Conservation (phyloP, 2,888 invertebrate genomes). For the Athetis lepigone region DNA sequence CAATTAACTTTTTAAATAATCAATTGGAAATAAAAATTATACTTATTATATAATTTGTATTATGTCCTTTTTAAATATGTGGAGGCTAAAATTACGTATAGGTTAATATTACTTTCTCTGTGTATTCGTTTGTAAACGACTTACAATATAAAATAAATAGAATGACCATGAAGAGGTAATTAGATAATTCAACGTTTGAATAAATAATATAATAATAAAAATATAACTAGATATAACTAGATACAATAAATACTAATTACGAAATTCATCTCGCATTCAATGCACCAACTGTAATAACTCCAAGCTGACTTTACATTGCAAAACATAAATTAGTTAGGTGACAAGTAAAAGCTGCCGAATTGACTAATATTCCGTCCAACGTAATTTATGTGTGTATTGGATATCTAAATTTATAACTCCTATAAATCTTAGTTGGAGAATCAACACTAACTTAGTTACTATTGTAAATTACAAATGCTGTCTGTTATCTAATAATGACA, state of each 20-base stretch:
- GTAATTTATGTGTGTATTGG: slow-evolving; percentile 19
- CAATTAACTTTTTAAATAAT: too few relatives aligned
- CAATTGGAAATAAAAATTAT: too few relatives aligned
- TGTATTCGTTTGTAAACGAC: too few relatives aligned
- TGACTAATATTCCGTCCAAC: slow-evolving; percentile 3
- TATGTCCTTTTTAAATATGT: too few relatives aligned
- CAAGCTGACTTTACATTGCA: background rate
- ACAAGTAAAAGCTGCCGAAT: slow-evolving; percentile 21
- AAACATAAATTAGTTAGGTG: slow-evolving; percentile 11
- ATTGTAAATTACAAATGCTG: background rate
- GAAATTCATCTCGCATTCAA: background rate
- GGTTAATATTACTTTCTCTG: too few relatives aligned
- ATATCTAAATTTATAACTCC: slow-evolving; percentile 2
- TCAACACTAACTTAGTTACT: slow-evolving; percentile 2
- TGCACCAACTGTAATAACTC: slow-evolving; percentile 3
- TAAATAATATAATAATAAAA: too few relatives aligned
- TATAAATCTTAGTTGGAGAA: slow-evolving; percentile 24
- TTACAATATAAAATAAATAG: too few relatives aligned
- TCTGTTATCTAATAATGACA: background rate
- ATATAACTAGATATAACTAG: background rate
- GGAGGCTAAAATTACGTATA: too few relatives aligned
- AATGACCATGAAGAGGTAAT: too few relatives aligned
- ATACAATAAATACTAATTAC: background rate
- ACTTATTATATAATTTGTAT: too few relatives aligned
- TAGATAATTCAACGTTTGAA: too few relatives aligned